Base-by-base conservation (phyloP, 2,888 invertebrate genomes). In the Agrypnus murinus region DNA sequence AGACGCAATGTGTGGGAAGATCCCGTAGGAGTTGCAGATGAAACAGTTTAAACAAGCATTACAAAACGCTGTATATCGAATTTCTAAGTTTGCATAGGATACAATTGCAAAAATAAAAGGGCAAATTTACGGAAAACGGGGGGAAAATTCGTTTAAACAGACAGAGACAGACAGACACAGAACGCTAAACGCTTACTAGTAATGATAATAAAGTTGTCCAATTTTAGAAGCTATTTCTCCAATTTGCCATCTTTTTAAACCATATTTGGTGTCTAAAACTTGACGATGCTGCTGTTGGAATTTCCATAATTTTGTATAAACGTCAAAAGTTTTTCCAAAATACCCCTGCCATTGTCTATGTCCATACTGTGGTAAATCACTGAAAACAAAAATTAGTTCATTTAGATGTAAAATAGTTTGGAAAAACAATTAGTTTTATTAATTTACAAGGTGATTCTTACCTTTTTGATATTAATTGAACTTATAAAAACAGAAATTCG, bases 141-240 rank as follows among this genome's bases (percentile, higher is more conserved):
- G 55, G 6, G n/a, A n/a, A n/a, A n/a, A n/a, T n/a, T n/a, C n/a
- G n/a, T n/a, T n/a, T n/a, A n/a, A n/a, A n/a, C 58, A 60, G 58
- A 53, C 46, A n/a, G 15, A 48, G 6, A 19, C 5, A 31, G 14
- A 32, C 0, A 36, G n/a, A n/a, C n/a, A n/a, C n/a, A n/a, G n/a
- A n/a, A n/a, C n/a, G n/a, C n/a, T n/a, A 25, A 43, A 60, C 75
- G 90, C 95, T 92, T 87, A 96, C 96, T 98, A 98, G 87, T 98
- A 98, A 87, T 98, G 98, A 86, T 98, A 98, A 87, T 98, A 98
- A 32, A 98, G 92, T 87, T 98, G 98, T 77, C 98, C 98, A 84
- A 98, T 98, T 89, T 98, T 98, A 63, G 97, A 98, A 57, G 98
- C 98, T 77, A 98, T 97, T 87, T 98, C 98, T 63, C 98, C 98